Conservation (phyloP, 37 sponge, comb jelly and placozoan species). For the Hormiphora californensis region DNA sequence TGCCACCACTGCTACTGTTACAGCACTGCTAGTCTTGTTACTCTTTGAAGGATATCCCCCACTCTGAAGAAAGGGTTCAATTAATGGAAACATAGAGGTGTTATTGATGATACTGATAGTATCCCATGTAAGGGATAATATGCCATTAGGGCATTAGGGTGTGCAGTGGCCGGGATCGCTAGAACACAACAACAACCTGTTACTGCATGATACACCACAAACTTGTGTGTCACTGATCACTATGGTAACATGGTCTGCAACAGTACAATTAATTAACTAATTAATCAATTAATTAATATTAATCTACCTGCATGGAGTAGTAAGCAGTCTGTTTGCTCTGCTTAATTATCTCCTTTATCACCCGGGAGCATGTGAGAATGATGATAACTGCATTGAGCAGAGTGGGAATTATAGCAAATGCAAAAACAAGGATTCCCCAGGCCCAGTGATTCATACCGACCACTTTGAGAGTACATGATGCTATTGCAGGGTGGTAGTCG, state of each 20-base stretch:
- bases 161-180: too few species aligned
- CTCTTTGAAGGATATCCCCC: too few species aligned
- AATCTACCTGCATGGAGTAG: constrained; percentile 3
- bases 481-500: constrained; percentile 11
- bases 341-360: constrained; percentile 14
- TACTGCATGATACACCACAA: too few species aligned
- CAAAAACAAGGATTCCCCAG: neutral
- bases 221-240: too few species aligned
- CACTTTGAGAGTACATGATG: neutral
- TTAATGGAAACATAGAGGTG: too few species aligned
- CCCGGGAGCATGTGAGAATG: neutral
- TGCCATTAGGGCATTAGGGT: too few species aligned
- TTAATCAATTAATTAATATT: neutral
- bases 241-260: too few species aligned
- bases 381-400: constrained; percentile 50
- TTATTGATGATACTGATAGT: too few species aligned
- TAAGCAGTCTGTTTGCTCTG: constrained; percentile 17
- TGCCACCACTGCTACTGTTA: constrained; percentile 43
- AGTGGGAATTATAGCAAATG: constrained; percentile 28
- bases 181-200: too few species aligned
- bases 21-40: constrained; percentile 3
- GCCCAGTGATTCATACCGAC: neutral
- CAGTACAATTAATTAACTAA: too few species aligned
- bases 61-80: too few species aligned
- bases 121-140: too few species aligned